A percentile compares a stretch with the other conserved stretches of the same genome.
Evolutionary conservation across 2,888 invertebrate species (phyloP).

Genomic region (Tetranychus piercei): DNA sequence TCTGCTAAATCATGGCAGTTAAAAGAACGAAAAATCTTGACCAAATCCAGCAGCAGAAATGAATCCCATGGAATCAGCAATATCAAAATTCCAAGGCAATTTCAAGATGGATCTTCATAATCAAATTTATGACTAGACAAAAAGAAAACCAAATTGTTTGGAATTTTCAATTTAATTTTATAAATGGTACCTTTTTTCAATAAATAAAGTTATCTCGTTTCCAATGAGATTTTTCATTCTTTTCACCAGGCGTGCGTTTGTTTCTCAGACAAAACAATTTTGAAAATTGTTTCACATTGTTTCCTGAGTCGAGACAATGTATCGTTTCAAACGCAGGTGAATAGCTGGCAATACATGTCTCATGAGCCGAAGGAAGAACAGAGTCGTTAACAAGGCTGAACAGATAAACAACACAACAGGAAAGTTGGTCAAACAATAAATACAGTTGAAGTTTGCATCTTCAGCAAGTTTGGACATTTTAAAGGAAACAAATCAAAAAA

Average conservation of each 20-base stretch:
- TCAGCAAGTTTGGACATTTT: too few species aligned
- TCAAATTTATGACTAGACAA: neutral
- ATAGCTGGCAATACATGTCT: too few species aligned
- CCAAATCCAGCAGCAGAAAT: neutral
- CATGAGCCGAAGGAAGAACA: too few species aligned
- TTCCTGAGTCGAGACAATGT: too few species aligned
- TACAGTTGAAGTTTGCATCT: too few species aligned
- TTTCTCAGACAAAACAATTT: too few species aligned
- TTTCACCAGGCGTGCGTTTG: neutral
- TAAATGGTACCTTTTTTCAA: neutral
- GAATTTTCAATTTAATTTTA: neutral
- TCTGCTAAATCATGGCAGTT: neutral
- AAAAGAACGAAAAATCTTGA: neutral
- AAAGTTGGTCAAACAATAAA: too few species aligned
- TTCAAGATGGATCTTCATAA: neutral
- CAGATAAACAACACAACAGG: too few species aligned
- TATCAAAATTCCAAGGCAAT: neutral
- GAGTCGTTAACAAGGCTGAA: too few species aligned
- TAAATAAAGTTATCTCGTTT: neutral
- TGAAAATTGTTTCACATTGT: too few species aligned
- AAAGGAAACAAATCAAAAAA: too few species aligned
- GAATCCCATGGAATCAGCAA: neutral
- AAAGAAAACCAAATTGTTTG: neutral
- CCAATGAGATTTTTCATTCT: neutral
- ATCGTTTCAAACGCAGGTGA: too few species aligned